Base-by-base conservation (phyloP, 2,888 invertebrate species). In the Malacosoma neustria region DNA sequence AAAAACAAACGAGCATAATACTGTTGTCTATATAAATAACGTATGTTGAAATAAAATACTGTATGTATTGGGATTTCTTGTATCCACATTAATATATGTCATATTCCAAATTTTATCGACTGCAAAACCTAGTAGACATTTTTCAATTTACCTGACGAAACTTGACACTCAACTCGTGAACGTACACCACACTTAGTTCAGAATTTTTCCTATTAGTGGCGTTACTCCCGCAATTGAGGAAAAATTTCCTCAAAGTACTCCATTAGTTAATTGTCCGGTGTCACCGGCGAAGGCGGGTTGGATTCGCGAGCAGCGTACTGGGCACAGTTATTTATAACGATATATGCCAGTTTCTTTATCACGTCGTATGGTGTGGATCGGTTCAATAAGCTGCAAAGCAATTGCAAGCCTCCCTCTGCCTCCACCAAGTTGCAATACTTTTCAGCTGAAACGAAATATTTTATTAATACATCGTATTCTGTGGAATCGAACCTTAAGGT, bases 351-450 rank as follows among this genome's bases (percentile, higher is more conserved):
- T 33, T 88, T 82, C 69, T 92, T 93, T 45, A 93, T 92, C 42
- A 87, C 73, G 4, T 73, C 66, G 58, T 92, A 91, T 0, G 93
- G 91, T 41, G 79, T 73, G 12, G 89, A 87, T 63, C 92, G 89
- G 6, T 71, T 63, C 11, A 93, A 74, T 35, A 95, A 71, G 45
- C 90, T 89, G 40, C 89, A 81, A 31, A 98, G 84, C 42, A 96
- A 85, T 30, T 85, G 82, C 35, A 96, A 69, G 0, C 98, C 98
- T 29, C 93, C 93, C 79, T 98, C 98, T 32, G 90, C 88, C 57
- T 93, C 92, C 32, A 99, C 91, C 61, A 98, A 87, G 45, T 88
- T 87, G 74, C 98, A 98, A 82, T 99, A 99, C 80, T 97, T 98
- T 40, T 92, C 91, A 30, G 97, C 97, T 97, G 75, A 13, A 86